Conservation (phyloP, 2,888 invertebrate species). For the Onchidella celtica region DNA sequence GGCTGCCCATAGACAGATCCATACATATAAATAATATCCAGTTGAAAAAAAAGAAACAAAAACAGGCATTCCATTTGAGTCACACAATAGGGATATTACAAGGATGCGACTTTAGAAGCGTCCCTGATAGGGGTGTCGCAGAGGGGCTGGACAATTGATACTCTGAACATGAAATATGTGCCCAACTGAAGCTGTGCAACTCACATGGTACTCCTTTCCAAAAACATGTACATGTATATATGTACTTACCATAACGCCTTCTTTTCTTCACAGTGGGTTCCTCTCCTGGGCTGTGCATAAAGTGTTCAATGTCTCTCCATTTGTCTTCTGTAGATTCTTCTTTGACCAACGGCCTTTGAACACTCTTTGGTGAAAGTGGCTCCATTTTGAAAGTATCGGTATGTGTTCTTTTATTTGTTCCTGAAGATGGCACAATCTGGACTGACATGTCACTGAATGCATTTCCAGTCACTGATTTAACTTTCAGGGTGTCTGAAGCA, state of each 20-base stretch:
- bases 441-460: background rate
- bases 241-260: conserved; percentile 60
- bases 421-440: conserved; percentile 37
- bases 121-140: too few relatives aligned
- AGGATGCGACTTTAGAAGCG: too few relatives aligned
- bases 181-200: too few relatives aligned
- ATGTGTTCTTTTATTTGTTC: conserved; percentile 13
- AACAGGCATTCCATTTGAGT: too few relatives aligned
- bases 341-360: background rate
- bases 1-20: too few relatives aligned
- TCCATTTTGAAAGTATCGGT: conserved; percentile 29
- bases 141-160: too few relatives aligned
- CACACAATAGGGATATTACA: too few relatives aligned
- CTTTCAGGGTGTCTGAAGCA: background rate
- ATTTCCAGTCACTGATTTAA: background rate
- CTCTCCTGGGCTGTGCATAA: conserved; percentile 59
- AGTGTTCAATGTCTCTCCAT: conserved; percentile 73
- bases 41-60: too few relatives aligned
- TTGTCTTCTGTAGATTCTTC: conserved; percentile 64
- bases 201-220: too few relatives aligned
- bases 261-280: conserved; percentile 51
- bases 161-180: too few relatives aligned
- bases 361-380: conserved; percentile 26
- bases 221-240: too few relatives aligned
- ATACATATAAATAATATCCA: too few relatives aligned